Percentiles rank a stretch among this genome's conserved stretches.
Conservation (phyloP, 2,797 vertebrate species). For the Etheostoma nigrum region DNA sequence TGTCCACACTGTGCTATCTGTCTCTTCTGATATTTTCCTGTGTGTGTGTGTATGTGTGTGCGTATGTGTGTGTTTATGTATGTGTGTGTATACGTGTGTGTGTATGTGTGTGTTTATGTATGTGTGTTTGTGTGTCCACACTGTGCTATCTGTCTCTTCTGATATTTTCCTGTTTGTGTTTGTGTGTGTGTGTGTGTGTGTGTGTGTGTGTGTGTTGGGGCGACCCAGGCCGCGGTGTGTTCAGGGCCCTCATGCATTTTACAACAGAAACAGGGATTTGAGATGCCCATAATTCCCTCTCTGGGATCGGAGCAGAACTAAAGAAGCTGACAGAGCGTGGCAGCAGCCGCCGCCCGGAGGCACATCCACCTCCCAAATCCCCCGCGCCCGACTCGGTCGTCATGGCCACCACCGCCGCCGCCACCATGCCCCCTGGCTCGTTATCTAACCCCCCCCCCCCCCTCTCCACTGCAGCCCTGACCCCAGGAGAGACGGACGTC, state of each 20-base stretch:
- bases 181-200: not conserved
- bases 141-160: too few species aligned
- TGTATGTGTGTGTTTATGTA: not conserved
- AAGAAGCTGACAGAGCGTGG: slow-evolving; percentile 56
- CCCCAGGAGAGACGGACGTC: slow-evolving; percentile 40
- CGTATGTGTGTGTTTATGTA: not conserved
- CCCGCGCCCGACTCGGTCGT: slow-evolving; percentile 8
- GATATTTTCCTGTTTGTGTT: not conserved
- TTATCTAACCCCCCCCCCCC: slow-evolving; percentile 18
- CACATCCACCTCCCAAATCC: slow-evolving; percentile 47
- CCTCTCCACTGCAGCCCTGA: slow-evolving; percentile 2
- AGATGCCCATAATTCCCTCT: slow-evolving; percentile 62
- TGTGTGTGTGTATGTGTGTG: slow-evolving; percentile 1
- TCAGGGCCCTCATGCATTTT: slow-evolving; percentile 55
- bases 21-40: too few species aligned
- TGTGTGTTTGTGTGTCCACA: not conserved
- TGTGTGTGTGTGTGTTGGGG: slow-evolving; percentile 3
- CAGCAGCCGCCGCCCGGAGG: slow-evolving; percentile 24
- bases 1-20: too few species aligned
- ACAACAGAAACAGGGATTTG: slow-evolving; percentile 50
- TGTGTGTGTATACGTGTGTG: too few species aligned
- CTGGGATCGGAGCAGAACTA: slow-evolving; percentile 57
- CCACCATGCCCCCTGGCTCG: not conserved
- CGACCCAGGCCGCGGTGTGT: slow-evolving; percentile 27
- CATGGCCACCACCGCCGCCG: slow-evolving; percentile 37